Evolutionary conservation across 1,140 invertebrate genomes (phyloP).

Genomic region (Nasonia longicornis): DNA sequence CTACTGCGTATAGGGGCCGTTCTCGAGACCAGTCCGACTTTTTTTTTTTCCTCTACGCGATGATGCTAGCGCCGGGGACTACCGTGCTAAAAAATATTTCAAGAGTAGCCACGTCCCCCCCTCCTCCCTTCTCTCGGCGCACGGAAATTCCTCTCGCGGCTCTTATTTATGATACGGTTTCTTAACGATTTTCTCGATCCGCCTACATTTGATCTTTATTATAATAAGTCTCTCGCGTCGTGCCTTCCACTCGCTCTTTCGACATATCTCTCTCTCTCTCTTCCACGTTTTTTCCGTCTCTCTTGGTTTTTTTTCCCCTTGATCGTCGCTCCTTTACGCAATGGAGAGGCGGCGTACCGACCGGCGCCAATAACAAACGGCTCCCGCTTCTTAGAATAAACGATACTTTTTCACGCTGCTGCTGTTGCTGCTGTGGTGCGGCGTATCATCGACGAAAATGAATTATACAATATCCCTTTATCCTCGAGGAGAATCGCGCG

Average conservation of each 20-base stretch:
- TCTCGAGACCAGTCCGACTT: neutral
- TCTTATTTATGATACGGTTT: constrained; percentile 45
- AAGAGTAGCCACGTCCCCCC: constrained; percentile 37
- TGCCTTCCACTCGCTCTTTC: constrained; percentile 26
- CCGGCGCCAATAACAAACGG: constrained; percentile 45
- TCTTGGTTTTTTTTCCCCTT: neutral
- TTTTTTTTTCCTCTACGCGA: neutral
- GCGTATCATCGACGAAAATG: constrained; percentile 32
- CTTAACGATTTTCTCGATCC: constrained; percentile 48
- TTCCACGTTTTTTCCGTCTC: neutral
- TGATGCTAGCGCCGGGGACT: constrained; percentile 45
- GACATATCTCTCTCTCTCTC: constrained; percentile 1
- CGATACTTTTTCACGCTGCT: constrained; percentile 32
- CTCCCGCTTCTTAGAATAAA: constrained; percentile 41
- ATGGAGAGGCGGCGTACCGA: constrained; percentile 9
- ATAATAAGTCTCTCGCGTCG: constrained; percentile 40
- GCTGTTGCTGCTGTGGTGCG: too few relatives aligned
- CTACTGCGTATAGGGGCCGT: too few relatives aligned
- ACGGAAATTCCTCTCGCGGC: constrained; percentile 14
- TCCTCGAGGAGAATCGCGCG: neutral
- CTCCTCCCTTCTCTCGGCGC: neutral
- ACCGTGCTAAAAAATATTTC: constrained; percentile 59
- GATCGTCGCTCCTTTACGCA: constrained; percentile 17
- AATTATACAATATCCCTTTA: constrained; percentile 33
- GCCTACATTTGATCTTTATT: constrained; percentile 48